These are phyloP conservation scores for Hylyphantes graminicola DNA, from an alignment of 1,140 invertebrate species.

Conservation along the genomic window DNA sequence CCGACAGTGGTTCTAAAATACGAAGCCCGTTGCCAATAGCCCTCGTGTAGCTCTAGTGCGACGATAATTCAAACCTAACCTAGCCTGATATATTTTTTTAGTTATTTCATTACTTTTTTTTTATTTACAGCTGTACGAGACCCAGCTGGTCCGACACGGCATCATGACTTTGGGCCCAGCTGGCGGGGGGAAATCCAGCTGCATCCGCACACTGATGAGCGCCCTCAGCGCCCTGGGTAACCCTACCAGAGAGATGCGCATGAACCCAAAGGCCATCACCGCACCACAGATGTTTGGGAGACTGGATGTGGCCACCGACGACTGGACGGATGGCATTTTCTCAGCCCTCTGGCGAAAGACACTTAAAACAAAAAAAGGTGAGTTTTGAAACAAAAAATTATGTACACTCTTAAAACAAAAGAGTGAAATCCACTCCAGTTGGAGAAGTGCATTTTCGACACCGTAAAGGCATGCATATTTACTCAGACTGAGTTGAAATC, in stretches of 20 bases:
- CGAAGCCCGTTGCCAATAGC: too few species aligned
- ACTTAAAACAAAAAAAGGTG: slow-evolving; percentile 84
- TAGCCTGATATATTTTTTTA: too few species aligned
- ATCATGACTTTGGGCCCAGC: slow-evolving; percentile 96
- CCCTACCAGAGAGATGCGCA: slow-evolving; percentile 92
- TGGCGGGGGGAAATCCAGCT: slow-evolving; percentile 94
- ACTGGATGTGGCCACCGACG: slow-evolving; percentile 95
- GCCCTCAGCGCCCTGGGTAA: slow-evolving; percentile 86
- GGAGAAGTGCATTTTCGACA: too few species aligned
- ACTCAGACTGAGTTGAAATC: too few species aligned
- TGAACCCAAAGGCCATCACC: slow-evolving; percentile 98
- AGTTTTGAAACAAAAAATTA: too few species aligned
- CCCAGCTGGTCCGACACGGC: slow-evolving; percentile 92
- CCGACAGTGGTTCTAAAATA: too few species aligned
- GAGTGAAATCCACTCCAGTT: too few species aligned
- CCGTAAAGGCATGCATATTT: too few species aligned
- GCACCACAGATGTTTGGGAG: slow-evolving; percentile 97
- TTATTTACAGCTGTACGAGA: slow-evolving; percentile 85
- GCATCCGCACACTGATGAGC: slow-evolving; percentile 95
- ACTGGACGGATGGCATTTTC: slow-evolving; percentile 98
- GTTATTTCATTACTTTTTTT: background rate
- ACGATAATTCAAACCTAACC: too few species aligned
- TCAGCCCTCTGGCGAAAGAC: slow-evolving; percentile 96
- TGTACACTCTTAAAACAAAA: too few species aligned
- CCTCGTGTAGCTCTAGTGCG: too few species aligned